A percentile compares a stretch with the other conserved stretches of the same genome.
phyloP scores from a whole-genome alignment of 2,797 vertebrate genomes.

The Phalanger gymnotis region DNA sequence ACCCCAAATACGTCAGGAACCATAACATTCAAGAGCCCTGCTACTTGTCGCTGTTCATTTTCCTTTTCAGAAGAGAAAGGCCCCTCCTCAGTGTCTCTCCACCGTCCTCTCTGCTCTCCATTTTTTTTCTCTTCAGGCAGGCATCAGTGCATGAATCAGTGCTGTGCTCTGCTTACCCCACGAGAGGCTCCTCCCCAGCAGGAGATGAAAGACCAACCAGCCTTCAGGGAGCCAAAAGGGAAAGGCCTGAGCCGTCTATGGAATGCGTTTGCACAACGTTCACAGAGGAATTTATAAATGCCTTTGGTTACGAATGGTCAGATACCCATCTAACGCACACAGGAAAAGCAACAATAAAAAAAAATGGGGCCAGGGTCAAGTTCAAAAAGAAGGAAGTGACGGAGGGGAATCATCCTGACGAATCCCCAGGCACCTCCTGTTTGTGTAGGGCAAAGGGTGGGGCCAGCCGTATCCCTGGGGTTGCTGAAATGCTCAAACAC shows the following conservation, averaged over 20 bases:
- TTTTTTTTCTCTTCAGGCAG: neutral
- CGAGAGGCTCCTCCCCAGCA: neutral
- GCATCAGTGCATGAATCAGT: neutral
- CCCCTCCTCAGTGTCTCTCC: neutral
- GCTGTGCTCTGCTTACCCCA: neutral
- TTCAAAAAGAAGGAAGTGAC: conserved; percentile 60
- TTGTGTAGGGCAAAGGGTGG: neutral
- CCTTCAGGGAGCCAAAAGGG: neutral
- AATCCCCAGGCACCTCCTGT: neutral
- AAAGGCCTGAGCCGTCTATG: neutral
- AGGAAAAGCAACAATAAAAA: conserved; percentile 51
- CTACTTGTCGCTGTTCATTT: neutral
- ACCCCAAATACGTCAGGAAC: neutral
- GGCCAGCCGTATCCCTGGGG: neutral
- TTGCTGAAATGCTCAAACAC: neutral
- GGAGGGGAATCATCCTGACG: neutral
- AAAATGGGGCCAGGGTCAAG: conserved; percentile 21
- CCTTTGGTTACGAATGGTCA: conserved; percentile 33
- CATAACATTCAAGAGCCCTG: neutral
- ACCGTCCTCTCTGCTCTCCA: neutral
- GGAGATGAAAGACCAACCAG: neutral
- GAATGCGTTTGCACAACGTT: neutral
- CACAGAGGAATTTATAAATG: neutral
- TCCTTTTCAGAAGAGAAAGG: neutral
- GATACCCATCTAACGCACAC: conserved; percentile 19